Conservation (phyloP, 2,113 vertebrate species). For the Ardeotis arabs region DNA sequence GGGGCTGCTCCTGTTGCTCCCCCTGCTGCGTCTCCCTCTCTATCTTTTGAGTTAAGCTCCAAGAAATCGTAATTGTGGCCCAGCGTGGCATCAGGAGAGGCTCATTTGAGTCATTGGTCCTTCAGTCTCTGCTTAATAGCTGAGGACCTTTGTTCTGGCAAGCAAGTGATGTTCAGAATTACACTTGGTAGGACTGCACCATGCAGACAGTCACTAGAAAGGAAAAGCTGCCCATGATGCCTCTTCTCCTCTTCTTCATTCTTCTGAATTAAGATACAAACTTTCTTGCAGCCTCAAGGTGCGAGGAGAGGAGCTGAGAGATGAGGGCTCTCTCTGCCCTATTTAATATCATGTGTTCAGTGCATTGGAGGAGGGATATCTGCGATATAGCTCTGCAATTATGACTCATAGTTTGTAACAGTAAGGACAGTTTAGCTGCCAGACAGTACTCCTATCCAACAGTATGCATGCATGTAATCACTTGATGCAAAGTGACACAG, state of each 20-base stretch:
- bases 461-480: neutral
- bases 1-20: neutral
- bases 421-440: neutral
- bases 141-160: neutral
- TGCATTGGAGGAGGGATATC: fast-evolving
- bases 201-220: neutral
- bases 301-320: neutral
- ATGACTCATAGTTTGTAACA: neutral
- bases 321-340: neutral
- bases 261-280: neutral
- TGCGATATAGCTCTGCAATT: neutral
- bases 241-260: neutral
- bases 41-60: neutral
- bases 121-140: neutral
- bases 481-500: neutral
- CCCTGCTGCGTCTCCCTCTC: neutral
- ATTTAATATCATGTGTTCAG: neutral
- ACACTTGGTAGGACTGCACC: neutral
- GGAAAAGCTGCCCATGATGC: neutral
- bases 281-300: neutral
- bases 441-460: neutral
- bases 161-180: neutral
- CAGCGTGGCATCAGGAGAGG: neutral
- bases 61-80: neutral
- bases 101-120: neutral